Base-by-base conservation (phyloP, 2,888 invertebrate species). In the Platycheirus albimanus region DNA sequence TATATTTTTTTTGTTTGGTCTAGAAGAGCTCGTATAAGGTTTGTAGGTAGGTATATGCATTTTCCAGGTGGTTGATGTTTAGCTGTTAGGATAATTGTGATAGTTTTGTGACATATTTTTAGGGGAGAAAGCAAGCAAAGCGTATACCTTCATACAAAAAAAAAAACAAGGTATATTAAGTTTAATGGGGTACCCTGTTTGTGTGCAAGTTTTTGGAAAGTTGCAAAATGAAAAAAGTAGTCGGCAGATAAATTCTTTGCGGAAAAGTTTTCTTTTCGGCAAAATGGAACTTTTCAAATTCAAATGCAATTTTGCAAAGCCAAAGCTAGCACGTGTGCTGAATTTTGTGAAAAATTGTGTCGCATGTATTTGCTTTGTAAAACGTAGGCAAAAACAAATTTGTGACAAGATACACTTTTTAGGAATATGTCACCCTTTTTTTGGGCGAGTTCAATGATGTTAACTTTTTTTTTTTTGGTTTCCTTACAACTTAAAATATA, bases 81-180 rank as follows among this genome's bases (percentile, higher is more conserved):
- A 61, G 61, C 67, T 67, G 58, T 51, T 61, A 51, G 61, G 41
- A 74, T 69, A 79, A 79, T 74, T 79, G 79, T 69, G 38, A 63
- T 67, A 74, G 78, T 78, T 72, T 78, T 72, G 58, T 36, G 63
- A 72, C 52, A 70, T 49, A 56, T 63, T 70, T 76, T 61, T 52
- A 3, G n/a, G 28, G n/a, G 11, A n/a, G 13, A 8, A 4, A 36
- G 19, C 54, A 33, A 28, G 49, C 8, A 52, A 41, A 17, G 24
- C n/a, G 45, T 8, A 17, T 19, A n/a, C n/a, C n/a, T n/a, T n/a
- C n/a, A n/a, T 5, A 3, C 3, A 8, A 56, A 5, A 20, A 15
- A 54, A 41, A 38, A 58, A 41, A 15, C 38, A 61, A 19, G 15
- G 8, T 61, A 45, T 30, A 33, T 33, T 30, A 43, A 45, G 61